Conservation (phyloP, 2,797 vertebrate genomes). For the Ciconia nigra region DNA sequence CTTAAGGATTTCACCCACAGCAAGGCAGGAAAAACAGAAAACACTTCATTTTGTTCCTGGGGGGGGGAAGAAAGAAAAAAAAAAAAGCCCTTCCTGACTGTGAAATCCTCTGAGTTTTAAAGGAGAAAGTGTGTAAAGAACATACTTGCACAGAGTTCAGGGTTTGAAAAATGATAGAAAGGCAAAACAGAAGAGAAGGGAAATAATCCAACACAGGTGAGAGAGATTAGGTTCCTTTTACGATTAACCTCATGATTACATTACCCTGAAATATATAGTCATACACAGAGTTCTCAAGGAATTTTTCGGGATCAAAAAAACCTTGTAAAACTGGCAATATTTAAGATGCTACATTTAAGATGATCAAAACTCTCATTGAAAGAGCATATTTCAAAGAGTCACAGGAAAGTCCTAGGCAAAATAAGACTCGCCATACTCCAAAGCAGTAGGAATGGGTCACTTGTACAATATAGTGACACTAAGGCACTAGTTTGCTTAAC, state of each 20-base stretch:
- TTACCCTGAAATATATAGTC: neutral
- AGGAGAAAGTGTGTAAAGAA: neutral
- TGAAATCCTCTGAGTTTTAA: neutral
- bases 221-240: neutral
- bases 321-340: neutral
- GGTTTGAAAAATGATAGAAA: neutral
- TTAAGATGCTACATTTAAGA: neutral
- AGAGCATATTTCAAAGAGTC: neutral
- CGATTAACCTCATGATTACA: neutral
- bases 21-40: neutral
- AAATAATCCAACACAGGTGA: neutral
- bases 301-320: neutral
- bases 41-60: rapidly evolving
- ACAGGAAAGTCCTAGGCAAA: neutral
- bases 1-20: neutral
- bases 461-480: rapidly evolving
- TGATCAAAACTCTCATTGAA: neutral
- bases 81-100: neutral
- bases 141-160: neutral
- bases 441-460: neutral
- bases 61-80: too few relatives aligned
- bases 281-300: neutral
- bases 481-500: neutral
- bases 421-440: rapidly evolving
- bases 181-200: neutral